Percentiles rank a stretch among this genome's conserved stretches.
Evolutionary conservation across 2,113 vertebrate genomes (phyloP).

Genomic region (Pseudorhombus dupliciocellatus): DNA sequence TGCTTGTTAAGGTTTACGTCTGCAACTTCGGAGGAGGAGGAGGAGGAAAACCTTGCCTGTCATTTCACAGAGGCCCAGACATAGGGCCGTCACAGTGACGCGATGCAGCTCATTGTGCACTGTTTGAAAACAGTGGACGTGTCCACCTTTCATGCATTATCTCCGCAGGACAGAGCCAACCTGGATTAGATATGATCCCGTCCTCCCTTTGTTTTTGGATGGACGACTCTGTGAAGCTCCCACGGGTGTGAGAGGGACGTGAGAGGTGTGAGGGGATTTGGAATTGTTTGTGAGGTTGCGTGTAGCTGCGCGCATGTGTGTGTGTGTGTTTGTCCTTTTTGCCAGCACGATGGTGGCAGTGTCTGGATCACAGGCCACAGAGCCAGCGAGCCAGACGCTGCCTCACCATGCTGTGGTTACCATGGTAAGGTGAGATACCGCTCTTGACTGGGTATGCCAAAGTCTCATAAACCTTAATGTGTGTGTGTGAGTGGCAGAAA

Average conservation of each 20-base stretch:
- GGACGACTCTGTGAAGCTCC: not conserved
- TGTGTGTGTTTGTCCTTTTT: slow-evolving; percentile 1
- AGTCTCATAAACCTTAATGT: slow-evolving; percentile 11
- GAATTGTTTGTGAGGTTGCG: not conserved
- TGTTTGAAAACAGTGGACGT: not conserved
- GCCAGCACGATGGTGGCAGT: slow-evolving; percentile 9
- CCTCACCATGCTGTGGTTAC: slow-evolving; percentile 54
- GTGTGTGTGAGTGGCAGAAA: not conserved
- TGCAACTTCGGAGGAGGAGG: slow-evolving; percentile 13
- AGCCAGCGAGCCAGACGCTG: slow-evolving; percentile 53
- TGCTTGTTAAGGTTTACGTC: slow-evolving; percentile 40
- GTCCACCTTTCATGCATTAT: slow-evolving; percentile 1
- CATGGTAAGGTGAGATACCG: slow-evolving; percentile 51
- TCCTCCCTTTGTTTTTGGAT: not conserved
- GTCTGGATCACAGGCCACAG: slow-evolving; percentile 40
- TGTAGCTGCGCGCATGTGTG: not conserved
- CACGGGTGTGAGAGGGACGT: not conserved
- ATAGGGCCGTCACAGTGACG: slow-evolving; percentile 37
- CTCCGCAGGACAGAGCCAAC: not conserved
- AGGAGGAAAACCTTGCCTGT: slow-evolving; percentile 25
- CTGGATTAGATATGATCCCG: slow-evolving; percentile 1
- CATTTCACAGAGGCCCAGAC: slow-evolving; percentile 10
- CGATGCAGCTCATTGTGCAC: slow-evolving; percentile 4
- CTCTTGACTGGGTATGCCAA: slow-evolving; percentile 7
- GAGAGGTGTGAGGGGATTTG: not conserved